Evolutionary conservation across 2,113 vertebrate species (phyloP).

Genomic region (Pomatorhinus ruficollis): DNA sequence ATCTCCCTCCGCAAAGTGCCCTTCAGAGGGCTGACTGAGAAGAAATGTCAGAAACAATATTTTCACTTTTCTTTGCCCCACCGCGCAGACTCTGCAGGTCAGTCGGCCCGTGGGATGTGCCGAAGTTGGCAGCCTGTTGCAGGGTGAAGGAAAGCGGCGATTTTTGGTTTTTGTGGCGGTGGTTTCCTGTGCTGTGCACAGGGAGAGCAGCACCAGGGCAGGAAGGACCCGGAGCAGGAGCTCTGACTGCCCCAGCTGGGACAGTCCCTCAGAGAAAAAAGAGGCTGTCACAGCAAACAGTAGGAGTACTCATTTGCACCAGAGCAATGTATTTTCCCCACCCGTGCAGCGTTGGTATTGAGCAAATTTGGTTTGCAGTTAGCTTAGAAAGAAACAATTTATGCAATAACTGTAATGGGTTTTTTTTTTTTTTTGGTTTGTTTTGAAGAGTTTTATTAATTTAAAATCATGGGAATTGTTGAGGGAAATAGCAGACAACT

Average conservation of each 20-base stretch:
- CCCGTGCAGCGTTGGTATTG: fast-evolving
- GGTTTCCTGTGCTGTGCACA: not conserved
- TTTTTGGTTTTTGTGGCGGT: not conserved
- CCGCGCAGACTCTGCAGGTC: not conserved
- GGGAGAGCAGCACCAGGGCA: not conserved
- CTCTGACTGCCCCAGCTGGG: not conserved
- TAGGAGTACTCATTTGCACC: not conserved
- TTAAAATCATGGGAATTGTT: not conserved
- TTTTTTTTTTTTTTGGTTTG: not conserved
- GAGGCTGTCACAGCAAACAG: not conserved
- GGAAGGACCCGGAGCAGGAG: not conserved
- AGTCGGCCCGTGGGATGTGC: not conserved
- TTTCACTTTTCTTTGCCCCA: not conserved
- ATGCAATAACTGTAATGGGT: not conserved
- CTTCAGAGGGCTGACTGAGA: not conserved
- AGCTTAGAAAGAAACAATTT: not conserved
- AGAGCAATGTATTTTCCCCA: not conserved
- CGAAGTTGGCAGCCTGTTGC: not conserved
- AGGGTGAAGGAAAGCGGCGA: not conserved
- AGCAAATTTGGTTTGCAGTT: not conserved
- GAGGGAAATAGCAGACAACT: not conserved
- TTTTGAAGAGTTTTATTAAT: not conserved
- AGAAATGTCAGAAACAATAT: not conserved
- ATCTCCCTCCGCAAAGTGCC: not conserved
- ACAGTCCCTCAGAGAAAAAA: not conserved